A percentile compares a stretch with the other conserved stretches of the same genome.
phyloP scores from a whole-genome alignment of 1,140 invertebrate genomes.

The Helicoverpa zea region DNA sequence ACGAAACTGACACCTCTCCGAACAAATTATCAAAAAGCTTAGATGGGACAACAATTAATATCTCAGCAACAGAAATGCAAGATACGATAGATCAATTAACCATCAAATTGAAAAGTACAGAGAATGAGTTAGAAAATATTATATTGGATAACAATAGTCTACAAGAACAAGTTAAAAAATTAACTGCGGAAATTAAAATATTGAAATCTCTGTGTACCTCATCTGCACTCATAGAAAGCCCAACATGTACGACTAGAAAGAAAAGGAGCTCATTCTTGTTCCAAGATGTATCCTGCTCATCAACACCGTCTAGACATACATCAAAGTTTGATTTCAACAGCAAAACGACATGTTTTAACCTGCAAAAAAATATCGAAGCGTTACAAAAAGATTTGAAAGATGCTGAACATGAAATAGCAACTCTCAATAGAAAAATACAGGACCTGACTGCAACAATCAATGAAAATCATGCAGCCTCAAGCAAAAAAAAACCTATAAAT shows the following conservation, averaged over 20 bases:
- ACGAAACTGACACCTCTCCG: not conserved
- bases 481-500: not conserved
- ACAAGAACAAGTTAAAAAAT: not conserved
- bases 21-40: not conserved
- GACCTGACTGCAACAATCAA: not conserved
- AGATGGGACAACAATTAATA: not conserved
- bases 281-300: not conserved
- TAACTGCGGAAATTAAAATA: not conserved
- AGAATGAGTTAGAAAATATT: not conserved
- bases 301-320: not conserved
- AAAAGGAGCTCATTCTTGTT: not conserved
- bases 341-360: not conserved
- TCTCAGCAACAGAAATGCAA: not conserved
- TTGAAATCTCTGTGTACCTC: not conserved
- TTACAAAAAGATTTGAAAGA: not conserved
- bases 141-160: constrained; percentile 7
- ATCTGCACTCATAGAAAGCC: not conserved
- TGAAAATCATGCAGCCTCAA: too few species aligned
- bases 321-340: not conserved
- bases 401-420: not conserved
- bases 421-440: not conserved
- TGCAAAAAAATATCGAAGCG: not conserved
- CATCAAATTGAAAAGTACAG: not conserved
- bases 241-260: not conserved
- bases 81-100: not conserved